These are phyloP conservation scores for Ciconia maguari DNA, from an alignment of 2,113 vertebrate species.

Conservation along the genomic window DNA sequence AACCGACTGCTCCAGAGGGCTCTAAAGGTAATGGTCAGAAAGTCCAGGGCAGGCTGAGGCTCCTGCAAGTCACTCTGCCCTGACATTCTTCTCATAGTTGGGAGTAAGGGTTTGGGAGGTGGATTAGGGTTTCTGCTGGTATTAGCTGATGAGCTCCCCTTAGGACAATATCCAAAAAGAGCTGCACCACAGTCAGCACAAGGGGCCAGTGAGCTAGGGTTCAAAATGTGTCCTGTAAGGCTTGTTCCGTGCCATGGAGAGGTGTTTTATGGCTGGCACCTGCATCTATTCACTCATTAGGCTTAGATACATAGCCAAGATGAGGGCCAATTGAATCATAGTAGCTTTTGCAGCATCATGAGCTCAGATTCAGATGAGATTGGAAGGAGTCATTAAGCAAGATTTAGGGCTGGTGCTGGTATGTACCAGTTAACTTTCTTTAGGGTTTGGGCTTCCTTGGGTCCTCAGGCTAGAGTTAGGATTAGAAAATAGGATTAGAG, in stretches of 20 bases:
- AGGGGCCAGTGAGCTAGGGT: not conserved
- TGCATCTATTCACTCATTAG: not conserved
- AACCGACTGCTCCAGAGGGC: constrained; percentile 78
- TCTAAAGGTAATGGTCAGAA: constrained; percentile 79
- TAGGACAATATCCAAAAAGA: not conserved
- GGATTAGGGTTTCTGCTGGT: not conserved
- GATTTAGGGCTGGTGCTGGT: not conserved
- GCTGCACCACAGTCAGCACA: not conserved
- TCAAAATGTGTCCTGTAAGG: not conserved
- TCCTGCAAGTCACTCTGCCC: not conserved
- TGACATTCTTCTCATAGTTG: not conserved
- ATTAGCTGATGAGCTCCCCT: not conserved
- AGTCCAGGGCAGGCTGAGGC: not conserved
- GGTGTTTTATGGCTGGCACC: not conserved
- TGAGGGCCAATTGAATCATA: not conserved
- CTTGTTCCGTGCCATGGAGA: not conserved
- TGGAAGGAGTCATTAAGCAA: not conserved
- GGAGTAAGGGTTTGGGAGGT: not conserved
- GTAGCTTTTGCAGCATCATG: not conserved
- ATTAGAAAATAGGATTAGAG: not conserved
- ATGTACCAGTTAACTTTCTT: not conserved
- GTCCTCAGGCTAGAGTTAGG: not conserved
- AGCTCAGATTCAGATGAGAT: not conserved
- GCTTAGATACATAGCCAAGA: not conserved
- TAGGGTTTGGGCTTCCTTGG: not conserved